phyloP scores from a whole-genome alignment of 2,888 invertebrate species.

The Parelbella ahira region DNA sequence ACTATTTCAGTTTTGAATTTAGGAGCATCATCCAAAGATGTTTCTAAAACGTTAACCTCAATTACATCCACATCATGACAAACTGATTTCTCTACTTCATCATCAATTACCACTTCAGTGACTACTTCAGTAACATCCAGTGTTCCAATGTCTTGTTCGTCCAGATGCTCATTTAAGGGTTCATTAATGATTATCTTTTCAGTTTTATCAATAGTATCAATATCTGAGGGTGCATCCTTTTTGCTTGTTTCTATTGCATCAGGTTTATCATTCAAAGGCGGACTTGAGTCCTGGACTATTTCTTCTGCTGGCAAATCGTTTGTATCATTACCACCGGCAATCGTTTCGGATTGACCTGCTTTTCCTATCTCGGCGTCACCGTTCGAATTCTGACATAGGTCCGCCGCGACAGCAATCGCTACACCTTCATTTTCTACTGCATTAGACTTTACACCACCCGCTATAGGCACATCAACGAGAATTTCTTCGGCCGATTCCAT shows the following conservation, averaged over 20 bases:
- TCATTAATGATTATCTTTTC: too few species aligned
- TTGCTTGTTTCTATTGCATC: not conserved
- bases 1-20: constrained; percentile 66
- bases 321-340: constrained; percentile 26
- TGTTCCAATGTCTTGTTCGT: not conserved
- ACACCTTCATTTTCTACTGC: constrained; percentile 37
- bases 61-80: constrained; percentile 28
- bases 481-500: constrained; percentile 51
- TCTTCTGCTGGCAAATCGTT: constrained; percentile 22
- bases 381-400: constrained; percentile 62
- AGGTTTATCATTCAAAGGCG: not conserved
- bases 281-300: constrained; percentile 19
- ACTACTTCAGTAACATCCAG: constrained; percentile 7
- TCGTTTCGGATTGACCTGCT: constrained; percentile 27
- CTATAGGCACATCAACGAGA: constrained; percentile 37
- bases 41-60: constrained; percentile 36
- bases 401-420: constrained; percentile 39
- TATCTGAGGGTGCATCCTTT: not conserved
- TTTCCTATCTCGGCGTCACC: constrained; percentile 47
- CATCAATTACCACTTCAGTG: constrained; percentile 30
- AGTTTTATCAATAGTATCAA: constrained; percentile 1
- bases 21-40: constrained; percentile 23
- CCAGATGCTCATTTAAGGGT: not conserved
- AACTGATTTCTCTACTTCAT: constrained; percentile 28
- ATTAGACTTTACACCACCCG: constrained; percentile 45